Conservation (phyloP, 2,113 vertebrate genomes). For the Ictalurus furcatus region DNA sequence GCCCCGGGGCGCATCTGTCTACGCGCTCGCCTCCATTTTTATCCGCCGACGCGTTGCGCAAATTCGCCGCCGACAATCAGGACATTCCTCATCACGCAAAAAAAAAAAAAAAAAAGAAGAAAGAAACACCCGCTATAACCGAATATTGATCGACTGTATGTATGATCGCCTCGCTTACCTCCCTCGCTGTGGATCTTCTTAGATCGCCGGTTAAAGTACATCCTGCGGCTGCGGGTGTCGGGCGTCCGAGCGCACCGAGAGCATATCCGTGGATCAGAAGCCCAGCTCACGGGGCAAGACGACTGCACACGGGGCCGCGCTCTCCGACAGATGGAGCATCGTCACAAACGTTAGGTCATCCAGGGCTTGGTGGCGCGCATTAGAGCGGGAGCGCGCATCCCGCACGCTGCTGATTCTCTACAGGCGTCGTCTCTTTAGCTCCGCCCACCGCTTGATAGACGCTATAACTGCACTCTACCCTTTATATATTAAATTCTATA, state of each 20-base stretch:
- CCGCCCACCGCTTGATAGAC: not conserved
- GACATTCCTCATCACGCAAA: not conserved
- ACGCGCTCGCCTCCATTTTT: slow-evolving; percentile 12
- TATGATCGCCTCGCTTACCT: slow-evolving; percentile 65
- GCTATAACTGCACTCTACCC: not conserved
- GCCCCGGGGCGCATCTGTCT: slow-evolving; percentile 14
- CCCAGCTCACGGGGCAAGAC: slow-evolving; percentile 51
- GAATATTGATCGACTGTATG: not conserved
- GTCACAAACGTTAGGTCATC: slow-evolving; percentile 40
- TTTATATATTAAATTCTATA: not conserved
- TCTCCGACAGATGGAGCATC: slow-evolving; percentile 54
- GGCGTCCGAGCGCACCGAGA: slow-evolving; percentile 57
- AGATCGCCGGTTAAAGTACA: slow-evolving; percentile 79
- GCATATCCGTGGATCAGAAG: slow-evolving; percentile 67
- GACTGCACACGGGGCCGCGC: slow-evolving; percentile 48
- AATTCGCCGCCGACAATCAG: not conserved
- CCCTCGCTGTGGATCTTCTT: slow-evolving; percentile 81
- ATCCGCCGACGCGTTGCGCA: slow-evolving; percentile 3
- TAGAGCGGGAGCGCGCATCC: slow-evolving; percentile 39
- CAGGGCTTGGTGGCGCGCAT: slow-evolving; percentile 21
- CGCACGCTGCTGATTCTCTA: slow-evolving; percentile 30
- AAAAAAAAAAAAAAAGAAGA: not conserved
- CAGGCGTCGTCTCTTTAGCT: slow-evolving; percentile 25
- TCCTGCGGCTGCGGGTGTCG: slow-evolving; percentile 61
- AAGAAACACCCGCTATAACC: not conserved